Evolutionary conservation across 2,888 invertebrate species (phyloP).

Genomic region (Argynnis bischoffii): DNA sequence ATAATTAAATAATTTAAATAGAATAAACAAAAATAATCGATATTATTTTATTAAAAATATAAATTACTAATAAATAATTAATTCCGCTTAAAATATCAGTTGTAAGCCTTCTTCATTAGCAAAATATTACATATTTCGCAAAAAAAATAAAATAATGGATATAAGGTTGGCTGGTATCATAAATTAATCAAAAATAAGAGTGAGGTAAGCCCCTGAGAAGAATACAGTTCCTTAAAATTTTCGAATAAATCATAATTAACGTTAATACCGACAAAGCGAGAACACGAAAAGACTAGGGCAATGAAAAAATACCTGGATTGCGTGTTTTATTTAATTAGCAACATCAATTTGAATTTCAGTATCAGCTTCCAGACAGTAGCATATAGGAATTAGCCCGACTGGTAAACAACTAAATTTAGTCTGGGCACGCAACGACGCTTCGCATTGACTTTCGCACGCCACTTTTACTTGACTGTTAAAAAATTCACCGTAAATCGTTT

Average conservation of each 20-base stretch:
- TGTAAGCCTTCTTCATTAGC: too few species aligned
- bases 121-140: too few species aligned
- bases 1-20: too few species aligned
- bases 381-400: constrained; percentile 60
- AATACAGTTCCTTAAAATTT: too few species aligned
- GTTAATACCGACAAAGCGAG: not conserved
- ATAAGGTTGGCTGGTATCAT: too few species aligned
- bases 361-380: constrained; percentile 73
- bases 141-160: too few species aligned
- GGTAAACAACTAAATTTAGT: constrained; percentile 57
- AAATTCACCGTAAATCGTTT: not conserved
- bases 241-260: not conserved
- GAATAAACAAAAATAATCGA: too few species aligned
- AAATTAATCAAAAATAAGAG: too few species aligned
- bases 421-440: constrained; percentile 56
- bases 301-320: constrained; percentile 42
- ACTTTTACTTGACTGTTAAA: constrained; percentile 29
- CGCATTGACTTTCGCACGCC: constrained; percentile 49
- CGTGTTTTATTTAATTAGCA: constrained; percentile 60
- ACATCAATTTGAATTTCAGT: constrained; percentile 53
- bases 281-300: constrained; percentile 17
- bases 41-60: too few species aligned
- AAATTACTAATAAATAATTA: too few species aligned
- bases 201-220: too few species aligned
- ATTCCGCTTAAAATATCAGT: too few species aligned